phyloP scores from a whole-genome alignment of 2,797 vertebrate species.

The Luscinia luscinia region DNA sequence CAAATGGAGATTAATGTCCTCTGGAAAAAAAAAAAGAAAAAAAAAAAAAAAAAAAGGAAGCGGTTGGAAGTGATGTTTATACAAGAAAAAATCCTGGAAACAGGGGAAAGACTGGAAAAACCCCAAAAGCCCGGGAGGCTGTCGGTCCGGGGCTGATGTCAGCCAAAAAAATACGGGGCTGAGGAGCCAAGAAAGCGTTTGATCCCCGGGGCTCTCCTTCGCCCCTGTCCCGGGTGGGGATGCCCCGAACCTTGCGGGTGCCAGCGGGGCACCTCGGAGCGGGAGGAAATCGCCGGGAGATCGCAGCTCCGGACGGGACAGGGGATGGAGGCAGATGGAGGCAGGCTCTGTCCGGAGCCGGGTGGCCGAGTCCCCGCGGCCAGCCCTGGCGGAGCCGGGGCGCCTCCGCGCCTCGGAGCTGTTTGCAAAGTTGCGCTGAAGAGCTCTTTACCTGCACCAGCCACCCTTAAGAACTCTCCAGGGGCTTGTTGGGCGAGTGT shows the following conservation, averaged over 20 bases:
- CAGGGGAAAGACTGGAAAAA: background rate
- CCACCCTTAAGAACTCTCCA: conserved; percentile 76
- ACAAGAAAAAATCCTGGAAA: background rate
- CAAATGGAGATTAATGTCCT: conserved; percentile 41
- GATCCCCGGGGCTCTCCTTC: background rate
- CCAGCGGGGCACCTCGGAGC: accelerated
- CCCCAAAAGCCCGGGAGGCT: background rate
- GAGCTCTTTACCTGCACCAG: conserved; percentile 74
- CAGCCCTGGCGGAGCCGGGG: background rate
- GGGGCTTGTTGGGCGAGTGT: conserved; percentile 78
- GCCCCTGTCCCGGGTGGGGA: background rate
- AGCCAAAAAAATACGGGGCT: background rate
- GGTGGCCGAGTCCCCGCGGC: background rate
- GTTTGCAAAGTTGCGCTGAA: conserved; percentile 52
- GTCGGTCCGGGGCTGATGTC: background rate
- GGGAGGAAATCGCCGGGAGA: background rate
- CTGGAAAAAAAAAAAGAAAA: background rate
- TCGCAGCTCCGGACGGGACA: accelerated
- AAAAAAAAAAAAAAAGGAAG: background rate
- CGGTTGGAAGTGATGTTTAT: background rate
- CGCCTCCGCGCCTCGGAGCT: background rate
- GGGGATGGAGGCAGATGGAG: background rate
- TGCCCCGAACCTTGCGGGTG: background rate
- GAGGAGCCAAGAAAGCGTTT: background rate
- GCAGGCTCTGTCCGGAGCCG: accelerated